Percentiles rank a stretch among this genome's conserved stretches.
Conservation (phyloP, 2,888 invertebrate genomes). For the Perithous albicinctus region DNA sequence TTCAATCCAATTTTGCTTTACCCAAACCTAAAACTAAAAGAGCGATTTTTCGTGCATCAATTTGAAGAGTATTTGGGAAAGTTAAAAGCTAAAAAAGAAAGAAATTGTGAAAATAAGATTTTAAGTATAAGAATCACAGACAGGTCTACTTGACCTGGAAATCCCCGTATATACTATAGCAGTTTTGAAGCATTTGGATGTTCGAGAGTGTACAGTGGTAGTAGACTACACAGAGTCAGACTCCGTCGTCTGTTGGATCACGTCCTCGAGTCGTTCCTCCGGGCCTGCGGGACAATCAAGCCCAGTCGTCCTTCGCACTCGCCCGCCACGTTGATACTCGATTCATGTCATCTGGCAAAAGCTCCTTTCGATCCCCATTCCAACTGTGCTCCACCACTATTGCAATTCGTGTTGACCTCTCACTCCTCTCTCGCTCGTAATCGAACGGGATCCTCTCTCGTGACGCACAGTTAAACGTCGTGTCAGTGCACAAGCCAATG, state of each 20-base stretch:
- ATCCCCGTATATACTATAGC: background rate
- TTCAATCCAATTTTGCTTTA: too few species aligned
- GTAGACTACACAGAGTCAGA: slow-evolving; percentile 1
- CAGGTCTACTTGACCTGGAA: background rate
- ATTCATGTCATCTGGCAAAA: slow-evolving; percentile 28
- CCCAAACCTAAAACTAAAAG: too few species aligned
- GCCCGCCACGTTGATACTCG: slow-evolving; percentile 17
- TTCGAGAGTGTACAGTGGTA: background rate
- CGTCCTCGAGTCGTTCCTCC: slow-evolving; percentile 37
- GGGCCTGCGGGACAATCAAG: slow-evolving; percentile 29
- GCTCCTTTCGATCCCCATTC: slow-evolving; percentile 28
- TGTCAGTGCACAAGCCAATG: slow-evolving; percentile 8
- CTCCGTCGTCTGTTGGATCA: slow-evolving; percentile 39
- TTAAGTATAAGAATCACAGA: background rate
- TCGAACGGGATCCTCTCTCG: slow-evolving; percentile 5
- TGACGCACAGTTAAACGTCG: slow-evolving; percentile 14
- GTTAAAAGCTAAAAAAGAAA: too few species aligned
- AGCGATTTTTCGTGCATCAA: too few species aligned
- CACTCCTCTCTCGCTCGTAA: slow-evolving; percentile 8
- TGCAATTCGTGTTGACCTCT: slow-evolving; percentile 30
- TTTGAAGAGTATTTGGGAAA: too few species aligned
- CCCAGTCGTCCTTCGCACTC: slow-evolving; percentile 38
- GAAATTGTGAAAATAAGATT: background rate
- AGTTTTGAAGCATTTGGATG: background rate
- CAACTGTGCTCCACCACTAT: slow-evolving; percentile 13